Conservation (phyloP, 2,797 vertebrate genomes). For the Mycteria americana region DNA sequence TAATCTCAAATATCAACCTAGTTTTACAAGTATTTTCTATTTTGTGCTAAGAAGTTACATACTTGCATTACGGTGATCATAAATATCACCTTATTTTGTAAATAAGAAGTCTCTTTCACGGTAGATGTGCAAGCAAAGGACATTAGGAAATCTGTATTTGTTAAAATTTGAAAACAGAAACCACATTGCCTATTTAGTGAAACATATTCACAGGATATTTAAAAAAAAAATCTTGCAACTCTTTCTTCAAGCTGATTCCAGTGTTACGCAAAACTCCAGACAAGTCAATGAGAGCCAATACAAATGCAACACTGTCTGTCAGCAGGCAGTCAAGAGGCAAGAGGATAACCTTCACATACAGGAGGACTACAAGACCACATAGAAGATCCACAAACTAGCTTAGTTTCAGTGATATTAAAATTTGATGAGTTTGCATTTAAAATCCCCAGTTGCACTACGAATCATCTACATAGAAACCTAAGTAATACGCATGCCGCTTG, state of each 20-base stretch:
- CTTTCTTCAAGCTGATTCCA: background rate
- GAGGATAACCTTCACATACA: background rate
- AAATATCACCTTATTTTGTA: background rate
- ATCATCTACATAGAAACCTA: background rate
- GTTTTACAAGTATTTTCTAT: background rate
- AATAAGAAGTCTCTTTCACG: background rate
- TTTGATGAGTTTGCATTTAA: background rate
- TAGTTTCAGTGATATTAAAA: background rate
- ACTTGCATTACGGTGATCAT: background rate
- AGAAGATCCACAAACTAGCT: background rate
- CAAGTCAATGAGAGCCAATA: background rate
- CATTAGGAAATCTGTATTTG: background rate
- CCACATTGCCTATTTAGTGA: background rate
- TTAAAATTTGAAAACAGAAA: background rate
- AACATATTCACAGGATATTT: background rate
- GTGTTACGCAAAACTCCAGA: background rate
- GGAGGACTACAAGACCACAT: background rate
- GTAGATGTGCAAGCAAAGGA: background rate
- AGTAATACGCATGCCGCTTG: background rate
- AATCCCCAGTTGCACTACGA: background rate
- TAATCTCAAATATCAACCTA: background rate
- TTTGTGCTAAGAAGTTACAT: background rate
- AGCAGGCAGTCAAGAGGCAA: accelerated
- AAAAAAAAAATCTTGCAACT: background rate
- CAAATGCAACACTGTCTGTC: background rate